These are phyloP conservation scores for Trisateles emortualis DNA, from an alignment of 2,888 invertebrate species.

Conservation along the genomic window DNA sequence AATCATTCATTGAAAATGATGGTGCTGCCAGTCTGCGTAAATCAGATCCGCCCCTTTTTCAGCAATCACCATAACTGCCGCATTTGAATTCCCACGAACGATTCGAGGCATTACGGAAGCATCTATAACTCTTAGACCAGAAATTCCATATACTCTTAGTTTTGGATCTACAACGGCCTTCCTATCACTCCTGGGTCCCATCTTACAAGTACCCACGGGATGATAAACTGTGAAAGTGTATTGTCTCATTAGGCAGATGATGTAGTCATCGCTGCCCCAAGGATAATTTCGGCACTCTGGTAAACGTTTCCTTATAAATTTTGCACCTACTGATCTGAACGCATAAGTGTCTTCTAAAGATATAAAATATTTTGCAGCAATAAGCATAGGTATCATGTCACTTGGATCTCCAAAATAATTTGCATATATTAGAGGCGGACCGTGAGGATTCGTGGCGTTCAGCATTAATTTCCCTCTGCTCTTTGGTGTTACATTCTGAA, in stretches of 20 bases:
- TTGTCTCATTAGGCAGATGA: constrained; percentile 87
- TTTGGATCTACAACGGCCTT: constrained; percentile 89
- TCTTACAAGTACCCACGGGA: constrained; percentile 72
- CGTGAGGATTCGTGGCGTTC: neutral
- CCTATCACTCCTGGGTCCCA: constrained; percentile 85
- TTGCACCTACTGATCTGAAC: constrained; percentile 84
- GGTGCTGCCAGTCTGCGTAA: constrained; percentile 59
- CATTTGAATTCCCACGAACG: constrained; percentile 93
- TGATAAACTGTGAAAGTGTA: constrained; percentile 86
- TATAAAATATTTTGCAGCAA: constrained; percentile 87
- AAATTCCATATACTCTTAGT: constrained; percentile 88
- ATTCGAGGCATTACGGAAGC: constrained; percentile 93
- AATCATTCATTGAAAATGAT: neutral
- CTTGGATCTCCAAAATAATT: constrained; percentile 87
- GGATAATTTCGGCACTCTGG: constrained; percentile 84
- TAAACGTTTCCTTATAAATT: constrained; percentile 81
- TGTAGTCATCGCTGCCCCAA: constrained; percentile 89
- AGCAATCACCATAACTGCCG: constrained; percentile 92
- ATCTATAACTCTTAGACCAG: constrained; percentile 89
- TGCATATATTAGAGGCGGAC: constrained; percentile 80
- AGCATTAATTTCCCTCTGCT: constrained; percentile 88
- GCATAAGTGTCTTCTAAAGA: constrained; percentile 85
- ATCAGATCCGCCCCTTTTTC: constrained; percentile 78
- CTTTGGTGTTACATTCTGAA: constrained; percentile 86
- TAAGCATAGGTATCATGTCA: constrained; percentile 87